A percentile compares a stretch with the other conserved stretches of the same genome.
These are phyloP conservation scores for Dyspetes luteomarginatus DNA, from an alignment of 2,888 invertebrate species.

Conservation along the genomic window DNA sequence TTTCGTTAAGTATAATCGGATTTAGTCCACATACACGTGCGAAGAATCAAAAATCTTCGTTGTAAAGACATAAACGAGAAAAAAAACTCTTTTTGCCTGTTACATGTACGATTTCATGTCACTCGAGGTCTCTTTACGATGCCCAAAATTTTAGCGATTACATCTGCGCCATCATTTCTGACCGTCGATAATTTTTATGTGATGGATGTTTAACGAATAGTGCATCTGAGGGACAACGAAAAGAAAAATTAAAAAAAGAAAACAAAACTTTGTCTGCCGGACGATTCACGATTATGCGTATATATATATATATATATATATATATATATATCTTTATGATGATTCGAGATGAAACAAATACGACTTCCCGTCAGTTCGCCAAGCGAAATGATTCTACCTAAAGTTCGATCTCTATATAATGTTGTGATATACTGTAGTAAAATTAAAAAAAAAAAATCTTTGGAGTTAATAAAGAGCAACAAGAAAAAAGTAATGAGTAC, in stretches of 20 bases:
- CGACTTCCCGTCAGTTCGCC: conserved; percentile 68
- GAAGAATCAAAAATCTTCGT: conserved; percentile 35
- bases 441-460: conserved; percentile 63
- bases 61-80: conserved; percentile 29
- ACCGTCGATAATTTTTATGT: conserved; percentile 38
- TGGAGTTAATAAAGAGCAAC: conserved; percentile 55
- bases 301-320: conserved; percentile 3
- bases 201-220: conserved; percentile 27
- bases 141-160: conserved; percentile 41
- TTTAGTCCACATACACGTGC: conserved; percentile 19
- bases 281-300: conserved; percentile 40
- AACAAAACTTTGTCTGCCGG: conserved; percentile 21
- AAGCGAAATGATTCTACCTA: conserved; percentile 74
- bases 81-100: conserved; percentile 35
- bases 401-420: conserved; percentile 79
- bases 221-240: conserved; percentile 55
- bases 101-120: conserved; percentile 30
- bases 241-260: conserved; percentile 1
- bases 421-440: conserved; percentile 79
- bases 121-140: conserved; percentile 38
- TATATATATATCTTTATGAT: conserved; percentile 16
- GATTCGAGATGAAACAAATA: conserved; percentile 57
- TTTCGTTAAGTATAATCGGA: conserved; percentile 28
- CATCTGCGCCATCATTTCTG: conserved; percentile 21
- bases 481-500: conserved; percentile 36